Evolutionary conservation across 2,797 vertebrate genomes (phyloP), one percentile per base, ranked within the genome.

Genomic region (Danionella dracula): DNA sequence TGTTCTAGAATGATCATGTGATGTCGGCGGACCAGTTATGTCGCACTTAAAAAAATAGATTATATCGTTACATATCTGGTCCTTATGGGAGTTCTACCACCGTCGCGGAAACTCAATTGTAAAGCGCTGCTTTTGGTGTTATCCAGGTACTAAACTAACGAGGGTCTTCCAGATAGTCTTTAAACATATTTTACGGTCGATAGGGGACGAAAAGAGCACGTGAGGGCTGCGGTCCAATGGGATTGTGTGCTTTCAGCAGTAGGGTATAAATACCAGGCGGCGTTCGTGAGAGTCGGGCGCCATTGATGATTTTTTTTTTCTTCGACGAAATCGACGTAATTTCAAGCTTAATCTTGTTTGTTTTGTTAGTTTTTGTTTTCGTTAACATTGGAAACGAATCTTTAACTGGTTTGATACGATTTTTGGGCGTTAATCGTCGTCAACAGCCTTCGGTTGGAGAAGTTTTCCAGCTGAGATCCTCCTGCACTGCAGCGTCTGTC

Each of bases 261-360:
- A 49, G 73, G 42, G 67, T 88, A 89, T 90, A 90, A 88, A 84
- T 84, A 9, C 49, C 66, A 76, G 71, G 76, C 76, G 48, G 82
- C 79, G 78, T 67, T 74, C 11, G 66, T 27, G 79, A 66, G 76
- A 76, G 70, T 79, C 77, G 71, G 42, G 73, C 65, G 81, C 73
- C 73, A 60, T 81, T 44, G 78, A 80, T 72, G 77, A 79, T 70
- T 70, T 46, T n/a, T 29, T 29, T 45, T n/a, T n/a, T n/a, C n/a
- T 44, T 35, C 40, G 54, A 21, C 54, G 49, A 65, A 34, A 54
- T 38, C 2, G 4, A 27, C 1, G 19, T 9, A 4, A 59, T 54
- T 55, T 27, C 15, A 65, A n/a, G 17, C 29, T 15, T 45, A 19
- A 42, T 13, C 9, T 10, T 34, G 32, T 44, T n/a, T 23, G 21